A percentile compares a stretch with the other conserved stretches of the same genome.
These are phyloP conservation scores for Bolinopsis microptera DNA, from an alignment of 37 sponge, comb jelly and placozoan genomes.

Conservation along the genomic window DNA sequence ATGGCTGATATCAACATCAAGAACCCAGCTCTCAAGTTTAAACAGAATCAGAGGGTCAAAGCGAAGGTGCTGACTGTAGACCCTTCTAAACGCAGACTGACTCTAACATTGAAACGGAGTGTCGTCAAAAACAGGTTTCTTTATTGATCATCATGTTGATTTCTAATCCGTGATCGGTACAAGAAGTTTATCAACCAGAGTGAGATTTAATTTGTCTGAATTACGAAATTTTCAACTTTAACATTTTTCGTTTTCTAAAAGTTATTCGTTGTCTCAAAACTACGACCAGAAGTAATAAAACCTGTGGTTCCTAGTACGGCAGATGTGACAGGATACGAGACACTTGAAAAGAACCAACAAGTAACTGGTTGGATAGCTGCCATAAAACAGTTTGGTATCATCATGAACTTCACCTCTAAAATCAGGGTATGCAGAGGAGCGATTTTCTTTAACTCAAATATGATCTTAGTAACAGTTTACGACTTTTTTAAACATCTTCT, in stretches of 20 bases:
- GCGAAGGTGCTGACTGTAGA: slow-evolving; percentile 50
- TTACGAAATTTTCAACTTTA: too few relatives aligned
- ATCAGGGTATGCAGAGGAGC: neutral
- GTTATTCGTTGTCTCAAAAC: too few relatives aligned
- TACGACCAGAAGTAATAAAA: too few relatives aligned
- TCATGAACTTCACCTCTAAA: slow-evolving; percentile 40
- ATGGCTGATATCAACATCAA: slow-evolving; percentile 56
- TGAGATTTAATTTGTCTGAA: too few relatives aligned
- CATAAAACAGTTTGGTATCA: slow-evolving; percentile 30
- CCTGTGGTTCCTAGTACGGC: neutral
- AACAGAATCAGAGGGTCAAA: slow-evolving; percentile 58
- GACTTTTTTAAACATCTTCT: too few relatives aligned
- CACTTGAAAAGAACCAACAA: neutral
- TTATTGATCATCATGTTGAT: too few relatives aligned
- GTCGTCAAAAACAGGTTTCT: slow-evolving; percentile 25
- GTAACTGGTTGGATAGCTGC: slow-evolving; percentile 63
- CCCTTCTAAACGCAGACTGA: neutral
- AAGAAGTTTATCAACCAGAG: too few relatives aligned
- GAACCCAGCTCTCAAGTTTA: slow-evolving; percentile 30
- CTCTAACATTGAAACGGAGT: slow-evolving; percentile 25
- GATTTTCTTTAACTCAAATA: neutral
- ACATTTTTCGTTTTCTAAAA: too few relatives aligned
- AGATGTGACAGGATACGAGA: neutral
- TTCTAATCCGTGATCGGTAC: too few relatives aligned
- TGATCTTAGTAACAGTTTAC: neutral